phyloP scores from a whole-genome alignment of 2,113 vertebrate species.

The Ochotona curzoniae region DNA sequence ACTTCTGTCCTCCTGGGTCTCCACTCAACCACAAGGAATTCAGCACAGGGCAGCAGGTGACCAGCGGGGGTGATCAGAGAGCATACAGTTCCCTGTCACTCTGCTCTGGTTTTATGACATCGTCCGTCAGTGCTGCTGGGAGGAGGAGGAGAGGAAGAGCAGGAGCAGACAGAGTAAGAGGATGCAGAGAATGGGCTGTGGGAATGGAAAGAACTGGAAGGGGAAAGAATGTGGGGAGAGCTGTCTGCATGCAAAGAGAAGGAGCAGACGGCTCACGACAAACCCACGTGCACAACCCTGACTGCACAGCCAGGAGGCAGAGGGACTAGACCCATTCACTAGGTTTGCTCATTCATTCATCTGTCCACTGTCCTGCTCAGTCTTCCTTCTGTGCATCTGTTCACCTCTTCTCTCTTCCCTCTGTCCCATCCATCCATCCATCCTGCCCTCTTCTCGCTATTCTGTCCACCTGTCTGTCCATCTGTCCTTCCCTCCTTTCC shows the following conservation, averaged over 20 bases:
- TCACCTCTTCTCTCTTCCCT: too few species aligned
- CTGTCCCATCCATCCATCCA: too few species aligned
- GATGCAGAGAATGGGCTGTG: not conserved
- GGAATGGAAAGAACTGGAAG: too few species aligned
- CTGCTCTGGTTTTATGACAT: conserved; percentile 23
- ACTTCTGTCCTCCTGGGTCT: not conserved
- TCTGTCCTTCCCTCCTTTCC: too few species aligned
- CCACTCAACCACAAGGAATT: conserved; percentile 13
- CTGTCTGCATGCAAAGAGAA: not conserved
- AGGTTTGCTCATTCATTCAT: not conserved
- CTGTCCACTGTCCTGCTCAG: too few species aligned
- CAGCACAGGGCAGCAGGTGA: not conserved
- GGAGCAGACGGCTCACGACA: too few species aligned
- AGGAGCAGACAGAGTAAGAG: not conserved
- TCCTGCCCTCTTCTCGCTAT: not conserved
- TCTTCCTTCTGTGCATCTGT: too few species aligned
- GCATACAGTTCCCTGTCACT: not conserved
- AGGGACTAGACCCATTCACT: not conserved
- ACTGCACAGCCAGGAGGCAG: not conserved
- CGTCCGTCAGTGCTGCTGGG: conserved; percentile 14
- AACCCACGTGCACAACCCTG: too few species aligned
- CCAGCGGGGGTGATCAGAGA: conserved; percentile 25
- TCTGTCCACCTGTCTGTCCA: not conserved
- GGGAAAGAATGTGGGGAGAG: not conserved
- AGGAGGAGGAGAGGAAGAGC: not conserved